Evolutionary conservation across 2,797 vertebrate genomes (phyloP), one percentile per base, ranked within the genome.

Genomic region (Pampus argenteus): DNA sequence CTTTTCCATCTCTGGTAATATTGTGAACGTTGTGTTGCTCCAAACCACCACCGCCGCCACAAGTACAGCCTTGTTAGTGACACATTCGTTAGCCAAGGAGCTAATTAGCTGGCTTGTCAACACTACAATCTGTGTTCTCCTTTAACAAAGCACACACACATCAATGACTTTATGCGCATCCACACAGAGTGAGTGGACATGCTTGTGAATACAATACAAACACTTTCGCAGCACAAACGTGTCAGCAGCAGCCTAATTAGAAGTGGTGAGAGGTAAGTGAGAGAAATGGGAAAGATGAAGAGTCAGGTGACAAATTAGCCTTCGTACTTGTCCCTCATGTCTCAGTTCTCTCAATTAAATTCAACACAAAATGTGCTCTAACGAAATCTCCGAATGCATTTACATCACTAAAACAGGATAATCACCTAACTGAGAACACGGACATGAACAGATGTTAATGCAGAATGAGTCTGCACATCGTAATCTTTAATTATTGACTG

Each of bases 101-200:
- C 74, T 88, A 85, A 88, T 89, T 90, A 88, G 73, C 57, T 29
- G 45, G 40, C 78, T 69, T 71, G 71, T 83, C 83, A 75, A 69
- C 54, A 52, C 63, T 28, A 31, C 72, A 50, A 67, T 26, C 59
- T 82, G 64, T 51, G 25, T 40, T 66, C 45, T 48, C 63, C 28
- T 50, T 72, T 59, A 50, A 62, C 59, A 34, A 51, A 68, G 67
- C 44, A 60, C 61, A 36, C 55, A 66, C 57, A 57, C 49, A 44
- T 50, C 25, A 31, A 26, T 60, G 59, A 51, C 28, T 36, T 11
- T 23, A 20, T 10, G 50, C 48, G 57, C 42, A 61, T 51, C 55
- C 9, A 22, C 74, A 67, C 38, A 60, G 51, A 68, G 29, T 17
- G 8, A 70, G 66, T 3, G 29, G 51, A 74, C 61, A 51, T 57